Evolutionary conservation across 1,140 invertebrate genomes (phyloP).

Genomic region (Polyergus mexicanus): DNA sequence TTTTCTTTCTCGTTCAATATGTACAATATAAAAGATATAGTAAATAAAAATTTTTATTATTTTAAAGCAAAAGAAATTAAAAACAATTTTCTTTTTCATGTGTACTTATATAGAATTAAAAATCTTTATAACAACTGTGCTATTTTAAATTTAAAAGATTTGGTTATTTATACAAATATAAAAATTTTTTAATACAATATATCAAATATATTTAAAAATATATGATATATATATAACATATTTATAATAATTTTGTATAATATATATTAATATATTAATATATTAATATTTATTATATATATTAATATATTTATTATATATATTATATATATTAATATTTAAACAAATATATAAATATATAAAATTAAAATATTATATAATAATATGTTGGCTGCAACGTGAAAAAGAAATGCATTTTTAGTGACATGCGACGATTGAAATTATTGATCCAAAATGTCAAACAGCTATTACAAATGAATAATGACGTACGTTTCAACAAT

Average conservation of each 20-base stretch:
- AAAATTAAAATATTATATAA: not conserved
- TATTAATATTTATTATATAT: too few relatives aligned
- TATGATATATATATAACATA: too few relatives aligned
- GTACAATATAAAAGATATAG: not conserved
- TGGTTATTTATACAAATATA: too few relatives aligned
- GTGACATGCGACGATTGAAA: not conserved
- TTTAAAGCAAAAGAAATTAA: not conserved
- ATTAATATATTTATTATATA: too few relatives aligned
- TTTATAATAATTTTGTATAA: too few relatives aligned
- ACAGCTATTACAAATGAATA: constrained; percentile 48
- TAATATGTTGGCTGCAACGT: not conserved
- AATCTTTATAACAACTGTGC: not conserved
- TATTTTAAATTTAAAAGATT: not conserved
- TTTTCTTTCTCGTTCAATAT: not conserved
- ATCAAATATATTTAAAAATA: not conserved
- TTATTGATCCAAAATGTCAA: constrained; percentile 41
- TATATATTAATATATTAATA: too few relatives aligned
- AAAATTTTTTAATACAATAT: not conserved
- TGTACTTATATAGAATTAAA: not conserved
- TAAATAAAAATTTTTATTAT: not conserved
- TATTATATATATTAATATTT: too few relatives aligned
- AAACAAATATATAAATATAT: too few relatives aligned
- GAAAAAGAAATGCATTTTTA: not conserved
- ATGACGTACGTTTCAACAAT: constrained; percentile 46
- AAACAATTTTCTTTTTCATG: not conserved